Percentiles rank a stretch among this genome's conserved stretches.
Evolutionary conservation across 30 jellyfish, hydroid and myxozoan genomes (phyloP).

Genomic region (Cassiopea xamachana): DNA sequence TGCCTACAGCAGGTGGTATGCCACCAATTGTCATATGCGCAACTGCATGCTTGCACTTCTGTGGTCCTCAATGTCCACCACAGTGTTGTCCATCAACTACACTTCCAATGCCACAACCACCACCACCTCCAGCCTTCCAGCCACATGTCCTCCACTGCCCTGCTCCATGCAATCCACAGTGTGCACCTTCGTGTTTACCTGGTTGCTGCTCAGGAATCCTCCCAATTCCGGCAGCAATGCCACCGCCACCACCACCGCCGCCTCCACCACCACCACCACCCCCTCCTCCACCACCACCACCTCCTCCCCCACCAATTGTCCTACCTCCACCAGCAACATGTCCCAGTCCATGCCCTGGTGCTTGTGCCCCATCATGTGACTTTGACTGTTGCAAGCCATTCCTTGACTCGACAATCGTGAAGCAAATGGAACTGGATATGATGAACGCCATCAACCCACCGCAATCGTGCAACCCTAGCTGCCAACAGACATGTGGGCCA

Average conservation of each 20-base stretch:
- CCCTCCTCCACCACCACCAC: constrained; percentile 89
- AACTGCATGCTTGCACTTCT: constrained; percentile 78
- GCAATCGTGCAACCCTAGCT: constrained; percentile 79
- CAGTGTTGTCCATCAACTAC: constrained; percentile 82
- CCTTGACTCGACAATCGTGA: constrained; percentile 87
- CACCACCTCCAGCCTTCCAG: constrained; percentile 64
- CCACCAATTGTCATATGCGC: constrained; percentile 67
- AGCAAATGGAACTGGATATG: constrained; percentile 89
- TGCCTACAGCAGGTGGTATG: constrained; percentile 58
- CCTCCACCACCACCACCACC: constrained; percentile 85
- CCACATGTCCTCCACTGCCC: constrained; percentile 77
- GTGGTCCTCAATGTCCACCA: constrained; percentile 91
- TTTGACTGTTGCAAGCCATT: constrained; percentile 97
- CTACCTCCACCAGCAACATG: constrained; percentile 83
- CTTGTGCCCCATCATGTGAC: constrained; percentile 97
- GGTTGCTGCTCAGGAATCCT: constrained; percentile 78
- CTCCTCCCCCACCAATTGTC: constrained; percentile 82
- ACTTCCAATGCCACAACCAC: constrained; percentile 78
- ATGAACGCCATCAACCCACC: constrained; percentile 76
- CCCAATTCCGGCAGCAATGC: constrained; percentile 57
- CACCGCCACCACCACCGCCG: constrained; percentile 76
- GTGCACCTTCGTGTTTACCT: constrained; percentile 95
- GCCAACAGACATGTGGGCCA: constrained; percentile 65
- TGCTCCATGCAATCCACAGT: constrained; percentile 84
- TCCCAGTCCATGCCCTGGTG: constrained; percentile 95